Base-by-base conservation (phyloP, 2,888 invertebrate genomes). In the Ferrisia virgata region DNA sequence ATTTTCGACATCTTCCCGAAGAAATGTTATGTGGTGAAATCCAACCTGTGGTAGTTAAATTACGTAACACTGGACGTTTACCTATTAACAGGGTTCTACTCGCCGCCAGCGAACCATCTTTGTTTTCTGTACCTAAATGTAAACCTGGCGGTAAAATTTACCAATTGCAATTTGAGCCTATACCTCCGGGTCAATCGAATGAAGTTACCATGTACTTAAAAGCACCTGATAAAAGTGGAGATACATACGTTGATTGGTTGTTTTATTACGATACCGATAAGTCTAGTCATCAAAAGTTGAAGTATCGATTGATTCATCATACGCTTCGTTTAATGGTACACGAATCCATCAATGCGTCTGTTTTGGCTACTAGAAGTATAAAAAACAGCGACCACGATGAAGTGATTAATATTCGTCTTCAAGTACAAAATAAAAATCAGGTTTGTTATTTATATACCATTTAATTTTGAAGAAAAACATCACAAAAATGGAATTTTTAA, bases 21-120 rank as follows among this genome's bases (percentile, higher is more conserved):
- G 92, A 93, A 84, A 91, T 94, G 88, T 89, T 95, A 81, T 92
- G 93, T 87, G 94, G 95, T 4, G 94, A 95, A 89, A 90, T 95
- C 86, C 91, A 93, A 86, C 91, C 90, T 82, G 89, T 94, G 15
- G 91, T 91, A 81, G 90, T 95, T 22, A 92, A 93, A 86, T 90
- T 95, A 84, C 90, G 91, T 64, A 94, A 94, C 87, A 91, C 92
- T 39, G 94, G 95, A 13, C 91, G 92, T 85, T 91, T 92, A 22
- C 90, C 92, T 31, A 89, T 94, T 88, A 90, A 89, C 80, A 91
- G 92, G 86, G 89, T 94, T 85, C 89, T 91, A 86, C 88, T 95
- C 85, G 93, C 93, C 0, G 93, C 94, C 11, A 92, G 93, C 0
- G 91, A 92, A 86, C 94, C 94, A 0, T 92, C 93, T 87, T 91